These are phyloP conservation scores for Leucophenga maculata DNA, from an alignment of 2,888 invertebrate genomes.

Conservation along the genomic window DNA sequence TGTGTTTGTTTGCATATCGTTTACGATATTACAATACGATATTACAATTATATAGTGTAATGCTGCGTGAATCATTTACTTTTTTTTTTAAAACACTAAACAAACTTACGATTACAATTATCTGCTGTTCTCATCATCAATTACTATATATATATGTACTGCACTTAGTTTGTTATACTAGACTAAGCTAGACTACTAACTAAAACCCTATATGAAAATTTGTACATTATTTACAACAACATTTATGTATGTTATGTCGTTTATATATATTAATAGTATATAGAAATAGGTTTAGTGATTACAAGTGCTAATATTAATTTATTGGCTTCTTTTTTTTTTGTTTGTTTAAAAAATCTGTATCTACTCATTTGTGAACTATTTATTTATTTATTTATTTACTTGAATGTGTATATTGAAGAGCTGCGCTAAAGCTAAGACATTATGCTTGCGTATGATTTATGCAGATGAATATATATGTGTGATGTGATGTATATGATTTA, in stretches of 20 bases:
- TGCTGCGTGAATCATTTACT: background rate
- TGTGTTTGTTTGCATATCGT: constrained; percentile 1
- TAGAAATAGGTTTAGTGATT: background rate
- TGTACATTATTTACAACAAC: constrained; percentile 67
- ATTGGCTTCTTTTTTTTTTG: background rate
- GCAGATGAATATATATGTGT: background rate
- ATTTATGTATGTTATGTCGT: constrained; percentile 41
- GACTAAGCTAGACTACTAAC: constrained; percentile 29
- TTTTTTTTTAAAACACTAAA: constrained; percentile 3
- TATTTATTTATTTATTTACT: too few species aligned
- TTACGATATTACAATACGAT: constrained; percentile 18
- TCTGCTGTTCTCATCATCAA: background rate
- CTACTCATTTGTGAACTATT: background rate
- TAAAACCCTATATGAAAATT: constrained; percentile 59
- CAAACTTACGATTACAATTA: constrained; percentile 4
- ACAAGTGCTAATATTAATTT: background rate
- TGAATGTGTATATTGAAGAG: background rate
- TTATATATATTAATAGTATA: constrained; percentile 24
- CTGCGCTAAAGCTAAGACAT: constrained; percentile 13
- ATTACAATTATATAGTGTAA: constrained; percentile 29
- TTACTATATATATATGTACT: background rate
- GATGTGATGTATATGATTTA: constrained; percentile 11
- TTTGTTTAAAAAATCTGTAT: background rate
- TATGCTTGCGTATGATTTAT: constrained; percentile 22
- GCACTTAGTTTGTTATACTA: background rate